Base-by-base conservation (phyloP, 2,113 vertebrate species). In the Mohoua ochrocephala region DNA sequence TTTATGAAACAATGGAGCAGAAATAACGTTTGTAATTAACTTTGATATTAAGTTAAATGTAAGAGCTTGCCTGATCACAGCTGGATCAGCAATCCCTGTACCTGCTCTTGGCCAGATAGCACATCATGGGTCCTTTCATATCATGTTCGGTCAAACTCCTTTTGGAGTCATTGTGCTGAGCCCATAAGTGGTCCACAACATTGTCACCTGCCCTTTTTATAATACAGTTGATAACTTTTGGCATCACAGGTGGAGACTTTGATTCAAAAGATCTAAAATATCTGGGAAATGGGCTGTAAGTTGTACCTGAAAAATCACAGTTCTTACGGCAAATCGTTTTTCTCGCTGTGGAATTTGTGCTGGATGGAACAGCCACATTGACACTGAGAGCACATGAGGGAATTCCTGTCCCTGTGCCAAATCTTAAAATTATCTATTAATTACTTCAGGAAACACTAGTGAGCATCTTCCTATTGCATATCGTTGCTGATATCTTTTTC, bases 1-100 rank as follows among this genome's bases (percentile, higher is more conserved):
- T 93, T 82, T 85, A 67, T 78, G 56, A 89, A 95, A 96, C 92
- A 96, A 95, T 97, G 77, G 95, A 71, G 69, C 91, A 92, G 53
- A 93, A 96, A 92, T 93, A 95, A 84, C 86, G 42, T 65, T 52
- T 2, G 4, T 54, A n/a, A 77, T 95, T 70, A 87, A 61, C 42
- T 80, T 42, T 39, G 75, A 93, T 35, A 84, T 91, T 53, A 78
- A 68, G 28, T 64, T 67, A 44, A 21, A 67, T 63, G 15, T 88
- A 9, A 19, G n/a, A 74, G 17, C 1, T 5, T 77, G 63, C 42
- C 76, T 95, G 84, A 49, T 75, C 93, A 54, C 88, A 95, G 82
- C 82, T 92, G 90, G 54, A 84, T 75, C 84, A 75, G 87, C 79
- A 70, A 75, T 91, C 69, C 22, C 0, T 47, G 53, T 3, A 5